These are phyloP conservation scores for Loris lydekkerianus DNA, from an alignment of 2,797 vertebrate genomes.

Conservation along the genomic window DNA sequence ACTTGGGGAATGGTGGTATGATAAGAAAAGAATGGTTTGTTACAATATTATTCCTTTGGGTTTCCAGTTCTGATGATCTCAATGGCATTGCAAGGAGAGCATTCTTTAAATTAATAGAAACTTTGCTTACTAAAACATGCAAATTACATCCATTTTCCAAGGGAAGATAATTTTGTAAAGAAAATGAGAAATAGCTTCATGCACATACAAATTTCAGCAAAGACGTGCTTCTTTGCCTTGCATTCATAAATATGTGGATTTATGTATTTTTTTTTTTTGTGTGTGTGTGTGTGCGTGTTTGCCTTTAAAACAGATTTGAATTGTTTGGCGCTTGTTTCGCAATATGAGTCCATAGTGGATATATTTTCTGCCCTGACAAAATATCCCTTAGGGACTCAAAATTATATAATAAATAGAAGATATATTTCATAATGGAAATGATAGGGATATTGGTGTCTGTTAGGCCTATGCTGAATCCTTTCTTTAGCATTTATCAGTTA, in stretches of 20 bases:
- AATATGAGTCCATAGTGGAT: background rate
- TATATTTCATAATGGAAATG: background rate
- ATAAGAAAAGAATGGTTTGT: conserved; percentile 1
- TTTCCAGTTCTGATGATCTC: conserved; percentile 49
- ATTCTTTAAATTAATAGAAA: conserved; percentile 68
- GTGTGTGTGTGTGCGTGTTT: background rate
- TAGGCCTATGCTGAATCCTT: background rate
- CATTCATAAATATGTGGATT: background rate
- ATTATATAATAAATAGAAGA: background rate
- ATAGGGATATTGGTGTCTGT: background rate
- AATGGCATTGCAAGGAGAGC: background rate
- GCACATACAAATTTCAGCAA: background rate
- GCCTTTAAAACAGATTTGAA: conserved; percentile 31
- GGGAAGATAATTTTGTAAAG: conserved; percentile 50
- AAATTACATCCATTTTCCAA: conserved; percentile 30
- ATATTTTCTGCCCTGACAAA: background rate
- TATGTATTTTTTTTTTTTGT: background rate
- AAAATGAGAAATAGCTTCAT: conserved; percentile 15
- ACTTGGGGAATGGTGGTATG: background rate
- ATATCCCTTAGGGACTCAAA: background rate
- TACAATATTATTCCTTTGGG: conserved; percentile 1
- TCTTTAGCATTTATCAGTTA: background rate
- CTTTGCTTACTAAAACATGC: conserved; percentile 30
- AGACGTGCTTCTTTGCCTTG: background rate
- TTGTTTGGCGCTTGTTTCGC: background rate